Evolutionary conservation across 2,888 invertebrate species (phyloP).

Genomic region (Tachina lurida): DNA sequence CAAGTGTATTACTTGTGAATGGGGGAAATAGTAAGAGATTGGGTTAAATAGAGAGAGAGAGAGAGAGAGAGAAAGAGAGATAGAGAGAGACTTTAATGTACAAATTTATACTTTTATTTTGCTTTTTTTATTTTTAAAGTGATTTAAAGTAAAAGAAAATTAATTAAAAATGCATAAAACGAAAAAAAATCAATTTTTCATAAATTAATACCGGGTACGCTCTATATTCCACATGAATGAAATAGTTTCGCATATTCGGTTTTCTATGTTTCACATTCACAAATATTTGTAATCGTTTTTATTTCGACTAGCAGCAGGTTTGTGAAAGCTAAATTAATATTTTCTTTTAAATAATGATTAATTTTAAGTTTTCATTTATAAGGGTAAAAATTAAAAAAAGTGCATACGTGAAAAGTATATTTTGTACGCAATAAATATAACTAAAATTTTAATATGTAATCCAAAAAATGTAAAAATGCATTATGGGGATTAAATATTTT

Average conservation of each 20-base stretch:
- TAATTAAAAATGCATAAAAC: background rate
- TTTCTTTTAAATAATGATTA: background rate
- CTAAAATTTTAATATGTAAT: too few relatives aligned
- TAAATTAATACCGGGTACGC: conserved; percentile 27
- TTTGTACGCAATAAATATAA: too few relatives aligned
- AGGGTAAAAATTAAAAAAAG: background rate
- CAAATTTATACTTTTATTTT: background rate
- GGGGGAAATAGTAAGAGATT: conserved; percentile 8
- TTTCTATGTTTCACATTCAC: background rate
- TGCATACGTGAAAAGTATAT: too few relatives aligned
- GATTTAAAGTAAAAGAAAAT: conserved; percentile 35
- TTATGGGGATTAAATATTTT: too few relatives aligned
- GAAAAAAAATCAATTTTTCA: conserved; percentile 30
- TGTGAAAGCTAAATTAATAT: background rate
- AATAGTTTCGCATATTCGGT: background rate
- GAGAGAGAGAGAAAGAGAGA: conserved; percentile 14
- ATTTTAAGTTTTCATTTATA: background rate
- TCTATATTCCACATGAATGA: background rate
- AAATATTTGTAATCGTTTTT: background rate
- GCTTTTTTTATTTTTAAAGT: conserved; percentile 29
- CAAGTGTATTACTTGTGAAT: conserved; percentile 27
- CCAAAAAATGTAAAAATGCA: too few relatives aligned
- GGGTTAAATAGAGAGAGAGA: background rate
- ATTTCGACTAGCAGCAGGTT: background rate
- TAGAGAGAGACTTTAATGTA: conserved; percentile 41